Evolutionary conservation across 1,140 invertebrate species (phyloP).

Genomic region (Macrocentrus cingulum): DNA sequence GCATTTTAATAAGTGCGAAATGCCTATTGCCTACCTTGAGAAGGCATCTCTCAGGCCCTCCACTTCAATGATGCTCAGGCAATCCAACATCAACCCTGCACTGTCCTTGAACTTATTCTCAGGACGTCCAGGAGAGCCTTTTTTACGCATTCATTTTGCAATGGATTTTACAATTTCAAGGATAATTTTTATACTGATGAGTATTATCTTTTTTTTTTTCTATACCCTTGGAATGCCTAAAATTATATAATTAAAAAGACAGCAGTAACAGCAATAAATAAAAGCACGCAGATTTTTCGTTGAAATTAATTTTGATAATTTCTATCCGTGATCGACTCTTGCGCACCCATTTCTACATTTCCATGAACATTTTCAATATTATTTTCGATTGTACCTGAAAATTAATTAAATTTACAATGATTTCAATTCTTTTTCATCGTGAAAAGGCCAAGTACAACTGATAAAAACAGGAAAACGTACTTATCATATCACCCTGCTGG

Average conservation of each 20-base stretch:
- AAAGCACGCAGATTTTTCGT: slow-evolving; percentile 70
- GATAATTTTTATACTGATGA: slow-evolving; percentile 18
- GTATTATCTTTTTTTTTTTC: slow-evolving; percentile 14
- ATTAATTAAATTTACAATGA: slow-evolving; percentile 27
- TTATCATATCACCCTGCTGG: slow-evolving; percentile 79
- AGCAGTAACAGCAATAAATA: slow-evolving; percentile 64
- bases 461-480: slow-evolving; percentile 57
- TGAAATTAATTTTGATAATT: slow-evolving; percentile 74
- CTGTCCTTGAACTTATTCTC: slow-evolving; percentile 55
- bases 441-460: too few species aligned
- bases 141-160: slow-evolving; percentile 41
- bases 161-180: slow-evolving; percentile 26
- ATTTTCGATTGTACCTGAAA: slow-evolving; percentile 84
- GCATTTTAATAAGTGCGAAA: slow-evolving; percentile 77
- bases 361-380: slow-evolving; percentile 78
- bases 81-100: slow-evolving; percentile 67
- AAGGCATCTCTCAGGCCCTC: slow-evolving; percentile 86
- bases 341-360: slow-evolving; percentile 76
- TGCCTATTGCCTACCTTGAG: slow-evolving; percentile 68
- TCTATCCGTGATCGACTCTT: slow-evolving; percentile 76
- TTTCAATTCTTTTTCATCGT: slow-evolving; percentile 7
- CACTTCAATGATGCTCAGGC: slow-evolving; percentile 88
- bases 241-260: slow-evolving; percentile 56
- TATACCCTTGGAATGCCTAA: slow-evolving; percentile 51
- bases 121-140: slow-evolving; percentile 47